Percentiles rank a stretch among this genome's conserved stretches.
Evolutionary conservation across 2,888 invertebrate species (phyloP).

Genomic region (Odontomyia ornata): DNA sequence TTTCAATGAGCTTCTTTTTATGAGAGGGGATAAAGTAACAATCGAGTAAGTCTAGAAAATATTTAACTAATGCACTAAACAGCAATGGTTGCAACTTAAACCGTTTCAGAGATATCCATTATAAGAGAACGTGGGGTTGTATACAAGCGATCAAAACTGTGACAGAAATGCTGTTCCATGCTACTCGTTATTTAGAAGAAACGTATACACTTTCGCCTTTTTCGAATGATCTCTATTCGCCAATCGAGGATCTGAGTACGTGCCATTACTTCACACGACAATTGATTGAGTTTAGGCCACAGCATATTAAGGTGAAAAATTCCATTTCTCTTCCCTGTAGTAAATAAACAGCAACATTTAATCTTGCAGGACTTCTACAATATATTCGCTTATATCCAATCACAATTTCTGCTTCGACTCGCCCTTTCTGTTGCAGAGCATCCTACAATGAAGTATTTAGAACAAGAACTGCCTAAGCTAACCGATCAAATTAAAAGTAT

Average conservation of each 20-base stretch:
- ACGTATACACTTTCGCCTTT: constrained; percentile 57
- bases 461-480: constrained; percentile 57
- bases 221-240: constrained; percentile 58
- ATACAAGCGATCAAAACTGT: constrained; percentile 62
- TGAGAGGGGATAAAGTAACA: constrained; percentile 55
- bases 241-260: constrained; percentile 62
- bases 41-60: constrained; percentile 58
- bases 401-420: constrained; percentile 61
- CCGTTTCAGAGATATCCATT: constrained; percentile 22
- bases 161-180: constrained; percentile 61
- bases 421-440: constrained; percentile 59
- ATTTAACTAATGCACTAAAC: no score
- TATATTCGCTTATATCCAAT: constrained; percentile 63
- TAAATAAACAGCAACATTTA: background rate
- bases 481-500: constrained; percentile 58
- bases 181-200: constrained; percentile 60
- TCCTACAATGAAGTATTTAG: constrained; percentile 57
- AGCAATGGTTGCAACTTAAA: no score
- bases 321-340: no score
- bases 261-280: constrained; percentile 62
- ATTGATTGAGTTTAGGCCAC: constrained; percentile 61
- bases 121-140: constrained; percentile 62
- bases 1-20: constrained; percentile 61
- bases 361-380: constrained; percentile 61
- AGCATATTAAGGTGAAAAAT: constrained; percentile 59